A percentile compares a stretch with the other conserved stretches of the same genome.
Evolutionary conservation across 1,140 invertebrate genomes (phyloP).

Genomic region (Neodiprion virginianus): DNA sequence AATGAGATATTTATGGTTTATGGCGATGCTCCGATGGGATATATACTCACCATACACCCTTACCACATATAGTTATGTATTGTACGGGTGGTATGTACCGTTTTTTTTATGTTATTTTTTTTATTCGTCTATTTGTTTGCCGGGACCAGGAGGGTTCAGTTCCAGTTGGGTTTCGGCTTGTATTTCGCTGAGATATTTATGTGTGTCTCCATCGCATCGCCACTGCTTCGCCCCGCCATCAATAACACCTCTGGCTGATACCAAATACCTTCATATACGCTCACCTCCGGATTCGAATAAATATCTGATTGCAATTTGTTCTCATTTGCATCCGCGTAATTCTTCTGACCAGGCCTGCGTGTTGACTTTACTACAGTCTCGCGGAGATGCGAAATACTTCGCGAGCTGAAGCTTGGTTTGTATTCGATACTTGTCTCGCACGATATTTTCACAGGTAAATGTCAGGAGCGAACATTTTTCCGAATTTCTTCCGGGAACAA

Average conservation of each 20-base stretch:
- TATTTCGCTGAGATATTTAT: conserved; percentile 41
- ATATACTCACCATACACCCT: conserved; percentile 15
- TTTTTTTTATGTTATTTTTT: conserved; percentile 9
- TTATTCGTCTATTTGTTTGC: background rate
- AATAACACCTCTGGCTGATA: conserved; percentile 45
- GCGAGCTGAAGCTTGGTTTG: no score
- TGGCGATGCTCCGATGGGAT: conserved; percentile 35
- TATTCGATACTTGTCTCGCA: no score
- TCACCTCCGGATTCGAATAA: conserved; percentile 40
- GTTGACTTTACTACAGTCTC: no score
- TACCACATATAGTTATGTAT: background rate
- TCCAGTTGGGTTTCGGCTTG: conserved; percentile 7
- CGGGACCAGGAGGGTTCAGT: conserved; percentile 3
- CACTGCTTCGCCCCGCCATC: conserved; percentile 40
- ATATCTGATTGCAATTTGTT: conserved; percentile 51
- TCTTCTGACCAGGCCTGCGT: background rate
- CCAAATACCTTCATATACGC: conserved; percentile 36
- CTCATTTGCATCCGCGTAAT: conserved; percentile 37
- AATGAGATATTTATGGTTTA: conserved; percentile 60
- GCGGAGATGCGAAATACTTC: no score
- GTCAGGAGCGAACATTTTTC: no score
- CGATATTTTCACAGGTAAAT: no score
- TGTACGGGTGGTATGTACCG: conserved; percentile 7
- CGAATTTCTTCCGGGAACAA: no score
- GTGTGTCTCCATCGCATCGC: conserved; percentile 42